Conservation (phyloP, 2,113 vertebrate species). For the Callithrix jacchus region DNA sequence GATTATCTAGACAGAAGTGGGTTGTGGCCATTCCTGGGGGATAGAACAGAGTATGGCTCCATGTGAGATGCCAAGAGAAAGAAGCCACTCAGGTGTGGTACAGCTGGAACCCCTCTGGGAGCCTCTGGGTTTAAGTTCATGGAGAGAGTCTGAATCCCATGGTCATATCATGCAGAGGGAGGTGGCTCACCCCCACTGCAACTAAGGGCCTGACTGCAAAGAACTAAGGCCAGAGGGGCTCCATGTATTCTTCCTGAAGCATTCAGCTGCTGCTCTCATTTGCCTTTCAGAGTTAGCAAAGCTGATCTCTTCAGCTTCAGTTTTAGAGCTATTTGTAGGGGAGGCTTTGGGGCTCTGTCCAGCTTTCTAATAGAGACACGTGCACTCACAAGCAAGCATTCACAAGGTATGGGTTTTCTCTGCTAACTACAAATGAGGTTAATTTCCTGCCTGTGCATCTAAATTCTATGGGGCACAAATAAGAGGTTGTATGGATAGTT, state of each 20-base stretch:
- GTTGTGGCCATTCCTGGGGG: not conserved
- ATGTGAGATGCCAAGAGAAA: not conserved
- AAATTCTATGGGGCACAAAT: not conserved
- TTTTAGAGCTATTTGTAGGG: not conserved
- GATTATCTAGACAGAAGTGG: not conserved
- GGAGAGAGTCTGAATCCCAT: not conserved
- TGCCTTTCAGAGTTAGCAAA: not conserved
- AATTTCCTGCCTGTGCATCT: not conserved
- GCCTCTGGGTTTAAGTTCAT: not conserved
- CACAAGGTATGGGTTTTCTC: not conserved
- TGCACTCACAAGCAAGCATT: not conserved
- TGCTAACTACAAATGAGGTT: not conserved
- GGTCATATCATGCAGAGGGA: not conserved
- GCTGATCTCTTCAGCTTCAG: not conserved
- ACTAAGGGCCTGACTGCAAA: not conserved
- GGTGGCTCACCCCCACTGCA: not conserved
- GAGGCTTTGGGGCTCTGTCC: not conserved
- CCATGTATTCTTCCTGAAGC: not conserved
- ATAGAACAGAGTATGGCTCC: too few species aligned
- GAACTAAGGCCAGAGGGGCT: not conserved
- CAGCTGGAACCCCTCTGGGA: not conserved
- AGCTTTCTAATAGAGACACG: not conserved
- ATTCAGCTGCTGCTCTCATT: not conserved
- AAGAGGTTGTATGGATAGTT: not conserved
- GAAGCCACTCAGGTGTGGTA: not conserved